Evolutionary conservation across 1,140 invertebrate genomes (phyloP).

Genomic region (Ridgeia piscesae): DNA sequence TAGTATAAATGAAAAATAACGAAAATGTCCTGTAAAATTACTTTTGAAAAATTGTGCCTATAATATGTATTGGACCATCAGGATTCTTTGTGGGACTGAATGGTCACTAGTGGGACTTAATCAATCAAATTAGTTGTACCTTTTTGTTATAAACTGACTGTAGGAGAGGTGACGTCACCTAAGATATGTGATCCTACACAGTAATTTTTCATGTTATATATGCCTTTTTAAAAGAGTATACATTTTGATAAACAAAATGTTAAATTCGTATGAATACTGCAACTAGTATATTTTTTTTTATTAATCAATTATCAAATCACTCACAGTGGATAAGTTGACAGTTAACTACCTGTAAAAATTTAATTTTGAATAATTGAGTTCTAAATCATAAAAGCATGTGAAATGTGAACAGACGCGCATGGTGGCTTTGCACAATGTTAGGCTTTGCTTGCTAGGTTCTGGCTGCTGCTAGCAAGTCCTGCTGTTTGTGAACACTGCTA

Average conservation of each 20-base stretch:
- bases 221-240: background rate
- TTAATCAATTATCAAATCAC: background rate
- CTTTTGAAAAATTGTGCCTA: too few relatives aligned
- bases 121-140: background rate
- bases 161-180: background rate
- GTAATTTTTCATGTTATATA: background rate
- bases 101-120: background rate
- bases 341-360: background rate
- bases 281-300: background rate
- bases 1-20: too few relatives aligned
- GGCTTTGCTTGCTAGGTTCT: background rate
- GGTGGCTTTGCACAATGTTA: background rate
- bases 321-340: background rate
- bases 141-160: background rate
- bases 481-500: background rate
- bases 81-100: background rate
- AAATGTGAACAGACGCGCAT: background rate
- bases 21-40: background rate
- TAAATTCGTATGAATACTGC: background rate
- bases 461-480: conserved; percentile 3
- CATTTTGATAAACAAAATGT: background rate
- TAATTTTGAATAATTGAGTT: background rate
- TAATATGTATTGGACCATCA: too few relatives aligned
- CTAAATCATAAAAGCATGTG: background rate
- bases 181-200: background rate